Evolutionary conservation across 2,113 vertebrate genomes (phyloP).

Genomic region (Syngnathus scovelli): DNA sequence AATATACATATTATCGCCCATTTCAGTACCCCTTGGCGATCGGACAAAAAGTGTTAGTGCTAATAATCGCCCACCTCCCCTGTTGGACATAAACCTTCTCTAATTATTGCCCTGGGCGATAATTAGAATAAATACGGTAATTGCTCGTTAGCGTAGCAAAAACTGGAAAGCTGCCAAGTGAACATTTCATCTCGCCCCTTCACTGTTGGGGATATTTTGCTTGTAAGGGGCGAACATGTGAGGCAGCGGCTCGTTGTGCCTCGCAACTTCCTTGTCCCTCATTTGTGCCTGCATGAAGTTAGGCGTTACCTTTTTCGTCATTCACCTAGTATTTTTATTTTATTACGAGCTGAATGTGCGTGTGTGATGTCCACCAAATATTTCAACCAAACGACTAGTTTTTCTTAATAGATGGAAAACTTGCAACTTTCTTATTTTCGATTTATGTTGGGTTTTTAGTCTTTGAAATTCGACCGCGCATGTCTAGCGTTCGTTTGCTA

Average conservation of each 20-base stretch:
- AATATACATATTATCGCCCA: too few relatives aligned
- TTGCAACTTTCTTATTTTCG: background rate
- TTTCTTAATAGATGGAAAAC: background rate
- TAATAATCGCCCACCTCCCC: too few relatives aligned
- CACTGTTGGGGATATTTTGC: too few relatives aligned
- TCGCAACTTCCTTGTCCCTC: too few relatives aligned
- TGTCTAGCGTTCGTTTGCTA: background rate
- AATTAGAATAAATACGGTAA: too few relatives aligned
- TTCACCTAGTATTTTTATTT: background rate
- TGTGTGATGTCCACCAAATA: background rate
- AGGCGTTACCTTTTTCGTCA: background rate
- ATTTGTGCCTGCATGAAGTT: background rate
- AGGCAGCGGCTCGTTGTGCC: background rate
- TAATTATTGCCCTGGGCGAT: too few relatives aligned
- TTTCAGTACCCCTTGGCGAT: too few relatives aligned
- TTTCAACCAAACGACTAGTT: constrained; percentile 1
- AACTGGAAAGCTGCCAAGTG: background rate
- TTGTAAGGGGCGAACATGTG: too few relatives aligned
- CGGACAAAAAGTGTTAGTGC: too few relatives aligned
- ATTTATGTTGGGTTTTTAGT: background rate
- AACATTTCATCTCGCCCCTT: background rate
- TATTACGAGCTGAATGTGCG: background rate
- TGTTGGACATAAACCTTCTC: too few relatives aligned
- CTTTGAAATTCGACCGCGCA: background rate
- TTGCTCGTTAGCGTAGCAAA: background rate